Conservation (phyloP, 2,797 vertebrate species). For the Sus cebifrons region DNA sequence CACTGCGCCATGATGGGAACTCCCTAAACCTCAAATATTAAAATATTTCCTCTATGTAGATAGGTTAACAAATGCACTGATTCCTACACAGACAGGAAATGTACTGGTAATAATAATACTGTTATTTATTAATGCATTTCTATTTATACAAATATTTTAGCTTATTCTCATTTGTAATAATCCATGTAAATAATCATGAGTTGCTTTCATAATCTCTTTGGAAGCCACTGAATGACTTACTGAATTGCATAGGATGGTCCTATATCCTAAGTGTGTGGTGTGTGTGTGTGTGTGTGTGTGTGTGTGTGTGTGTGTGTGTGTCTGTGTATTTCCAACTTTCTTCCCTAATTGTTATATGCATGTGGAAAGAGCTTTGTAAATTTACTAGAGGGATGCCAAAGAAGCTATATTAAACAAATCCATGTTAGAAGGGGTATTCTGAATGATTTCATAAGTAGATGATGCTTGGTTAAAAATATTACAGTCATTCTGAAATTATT, state of each 20-base stretch:
- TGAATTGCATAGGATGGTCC: too few relatives aligned
- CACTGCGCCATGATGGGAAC: too few relatives aligned
- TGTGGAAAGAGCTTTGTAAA: not conserved
- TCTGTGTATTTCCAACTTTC: not conserved
- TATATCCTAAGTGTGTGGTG: too few relatives aligned
- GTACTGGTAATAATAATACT: too few relatives aligned
- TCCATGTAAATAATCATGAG: not conserved
- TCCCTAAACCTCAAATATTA: not conserved
- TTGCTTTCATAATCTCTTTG: not conserved
- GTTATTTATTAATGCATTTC: not conserved
- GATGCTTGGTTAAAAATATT: not conserved
- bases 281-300: too few relatives aligned
- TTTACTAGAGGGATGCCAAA: fast-evolving
- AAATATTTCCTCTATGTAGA: not conserved
- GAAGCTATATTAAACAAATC: not conserved
- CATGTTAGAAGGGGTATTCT: not conserved
- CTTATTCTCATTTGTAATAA: not conserved
- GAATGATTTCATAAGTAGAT: not conserved
- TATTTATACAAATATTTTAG: not conserved
- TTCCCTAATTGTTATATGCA: not conserved
- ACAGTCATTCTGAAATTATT: not conserved
- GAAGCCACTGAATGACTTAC: not conserved
- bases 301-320: not conserved
- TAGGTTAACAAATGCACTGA: not conserved
- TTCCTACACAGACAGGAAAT: not conserved